A percentile compares a stretch with the other conserved stretches of the same genome.
Evolutionary conservation across 64 coral and sea anemone species (phyloP).

Genomic region (Anthopleura sola): DNA sequence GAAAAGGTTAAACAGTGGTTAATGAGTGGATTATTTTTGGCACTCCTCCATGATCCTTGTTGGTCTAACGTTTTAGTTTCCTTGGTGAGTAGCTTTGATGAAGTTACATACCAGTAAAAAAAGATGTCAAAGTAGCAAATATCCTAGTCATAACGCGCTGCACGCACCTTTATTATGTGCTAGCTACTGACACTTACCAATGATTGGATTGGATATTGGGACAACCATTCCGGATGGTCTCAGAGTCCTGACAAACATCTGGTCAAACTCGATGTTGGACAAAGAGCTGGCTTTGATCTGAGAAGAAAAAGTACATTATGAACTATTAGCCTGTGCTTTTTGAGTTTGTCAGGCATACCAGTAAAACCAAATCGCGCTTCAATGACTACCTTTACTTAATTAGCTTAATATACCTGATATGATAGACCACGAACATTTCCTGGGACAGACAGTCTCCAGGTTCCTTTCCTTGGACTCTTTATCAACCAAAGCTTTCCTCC

Average conservation of each 20-base stretch:
- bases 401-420: conserved; percentile 27
- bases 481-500: conserved; percentile 58
- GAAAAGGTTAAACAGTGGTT: not conserved
- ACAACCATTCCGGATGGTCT: conserved; percentile 8
- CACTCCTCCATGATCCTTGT: too few relatives aligned
- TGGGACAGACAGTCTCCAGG: conserved; percentile 49
- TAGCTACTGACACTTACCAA: not conserved
- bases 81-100: too few relatives aligned
- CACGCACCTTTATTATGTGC: not conserved
- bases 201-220: conserved; percentile 18
- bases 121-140: too few relatives aligned
- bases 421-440: conserved; percentile 29
- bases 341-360: not conserved
- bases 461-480: conserved; percentile 32
- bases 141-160: too few relatives aligned
- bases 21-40: too few relatives aligned
- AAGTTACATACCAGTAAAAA: too few relatives aligned
- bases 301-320: not conserved
- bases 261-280: conserved; percentile 17
- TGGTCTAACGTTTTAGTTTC: too few relatives aligned
- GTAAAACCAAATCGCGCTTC: too few relatives aligned
- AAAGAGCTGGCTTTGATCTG: conserved; percentile 8
- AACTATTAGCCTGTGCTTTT: not conserved
- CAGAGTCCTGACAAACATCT: conserved; percentile 15
- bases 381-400: not conserved